A percentile compares a stretch with the other conserved stretches of the same genome.
Conservation (phyloP, 2,797 vertebrate species). For the Acipenser oxyrinchus region DNA sequence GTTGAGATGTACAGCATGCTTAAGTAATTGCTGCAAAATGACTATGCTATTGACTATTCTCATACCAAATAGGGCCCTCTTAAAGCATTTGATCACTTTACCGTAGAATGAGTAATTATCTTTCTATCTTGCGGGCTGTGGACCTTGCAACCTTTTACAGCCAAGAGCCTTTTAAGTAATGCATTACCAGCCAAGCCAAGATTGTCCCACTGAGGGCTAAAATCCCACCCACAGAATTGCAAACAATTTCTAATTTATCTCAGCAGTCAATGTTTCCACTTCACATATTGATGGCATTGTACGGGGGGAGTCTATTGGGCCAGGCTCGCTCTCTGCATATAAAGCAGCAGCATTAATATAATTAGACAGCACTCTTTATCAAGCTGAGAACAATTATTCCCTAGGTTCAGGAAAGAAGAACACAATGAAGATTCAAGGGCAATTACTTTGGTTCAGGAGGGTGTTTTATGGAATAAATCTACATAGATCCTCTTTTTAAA, state of each 20-base stretch:
- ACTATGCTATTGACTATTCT: neutral
- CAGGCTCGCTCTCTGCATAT: neutral
- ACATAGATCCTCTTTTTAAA: too few relatives aligned
- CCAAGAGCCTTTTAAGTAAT: neutral
- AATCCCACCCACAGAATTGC: neutral
- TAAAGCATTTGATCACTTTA: neutral
- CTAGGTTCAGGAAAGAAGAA: neutral
- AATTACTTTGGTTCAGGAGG: neutral
- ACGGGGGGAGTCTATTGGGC: neutral
- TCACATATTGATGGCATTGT: conserved; percentile 5
- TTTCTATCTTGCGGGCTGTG: neutral
- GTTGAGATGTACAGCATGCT: neutral
- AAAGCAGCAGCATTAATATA: conserved; percentile 10
- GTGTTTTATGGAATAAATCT: neutral
- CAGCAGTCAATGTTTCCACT: neutral
- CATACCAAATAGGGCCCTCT: neutral
- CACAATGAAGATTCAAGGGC: neutral
- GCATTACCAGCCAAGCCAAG: neutral
- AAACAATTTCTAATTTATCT: neutral
- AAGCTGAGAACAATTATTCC: conserved; percentile 3
- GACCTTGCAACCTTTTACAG: neutral
- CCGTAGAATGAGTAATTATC: neutral
- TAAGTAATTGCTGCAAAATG: neutral
- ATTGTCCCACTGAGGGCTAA: neutral
- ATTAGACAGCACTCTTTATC: neutral